phyloP scores from a whole-genome alignment of 2,888 invertebrate genomes.

The Apodemia mormo region DNA sequence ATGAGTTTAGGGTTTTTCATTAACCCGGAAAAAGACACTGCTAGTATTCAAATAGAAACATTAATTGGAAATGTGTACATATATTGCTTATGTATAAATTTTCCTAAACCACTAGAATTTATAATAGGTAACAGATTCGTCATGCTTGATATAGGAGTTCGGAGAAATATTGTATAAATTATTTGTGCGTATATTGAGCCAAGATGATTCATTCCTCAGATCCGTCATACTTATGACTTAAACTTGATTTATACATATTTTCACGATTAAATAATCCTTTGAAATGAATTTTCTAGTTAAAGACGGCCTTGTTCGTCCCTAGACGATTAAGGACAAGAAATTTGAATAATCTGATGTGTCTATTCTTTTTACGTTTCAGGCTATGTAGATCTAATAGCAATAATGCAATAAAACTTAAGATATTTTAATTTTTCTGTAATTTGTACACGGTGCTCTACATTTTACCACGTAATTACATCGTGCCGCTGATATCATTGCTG shows the following conservation, averaged over 20 bases:
- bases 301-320: too few relatives aligned
- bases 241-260: not conserved
- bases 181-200: not conserved
- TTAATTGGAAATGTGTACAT: not conserved
- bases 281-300: not conserved
- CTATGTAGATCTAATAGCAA: too few relatives aligned
- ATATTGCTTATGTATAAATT: not conserved
- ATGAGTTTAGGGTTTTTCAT: too few relatives aligned
- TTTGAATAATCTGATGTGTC: too few relatives aligned
- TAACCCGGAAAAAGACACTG: not conserved
- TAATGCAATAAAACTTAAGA: too few relatives aligned
- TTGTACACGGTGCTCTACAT: too few relatives aligned
- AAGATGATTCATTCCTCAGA: slow-evolving; percentile 6
- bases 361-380: too few relatives aligned
- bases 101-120: not conserved
- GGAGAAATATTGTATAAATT: not conserved
- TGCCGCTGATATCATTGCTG: too few relatives aligned
- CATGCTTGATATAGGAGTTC: slow-evolving; percentile 8
- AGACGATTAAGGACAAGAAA: too few relatives aligned
- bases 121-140: not conserved
- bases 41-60: not conserved
- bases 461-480: too few relatives aligned
- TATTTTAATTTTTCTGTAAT: too few relatives aligned
- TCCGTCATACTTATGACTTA: slow-evolving; percentile 1
- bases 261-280: not conserved